These are phyloP conservation scores for Trogon surrucura DNA, from an alignment of 2,113 vertebrate genomes.

Conservation along the genomic window DNA sequence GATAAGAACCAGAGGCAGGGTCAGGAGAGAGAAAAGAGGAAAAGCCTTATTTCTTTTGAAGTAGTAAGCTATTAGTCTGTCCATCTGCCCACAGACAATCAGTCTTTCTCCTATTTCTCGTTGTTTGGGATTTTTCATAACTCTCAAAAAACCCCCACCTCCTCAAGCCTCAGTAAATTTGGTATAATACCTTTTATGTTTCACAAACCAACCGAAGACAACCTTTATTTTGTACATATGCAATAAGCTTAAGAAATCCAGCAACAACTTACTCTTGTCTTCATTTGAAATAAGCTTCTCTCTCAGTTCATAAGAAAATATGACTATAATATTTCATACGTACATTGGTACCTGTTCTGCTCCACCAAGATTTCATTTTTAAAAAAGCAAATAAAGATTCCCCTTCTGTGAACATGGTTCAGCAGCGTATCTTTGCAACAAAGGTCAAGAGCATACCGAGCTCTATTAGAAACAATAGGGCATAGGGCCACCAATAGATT, in stretches of 20 bases:
- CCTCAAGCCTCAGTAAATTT: not conserved
- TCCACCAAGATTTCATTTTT: not conserved
- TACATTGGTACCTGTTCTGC: not conserved
- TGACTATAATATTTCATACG: not conserved
- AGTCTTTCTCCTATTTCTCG: not conserved
- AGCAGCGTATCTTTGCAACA: not conserved
- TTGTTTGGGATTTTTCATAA: not conserved
- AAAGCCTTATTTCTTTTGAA: slow-evolving; percentile 10
- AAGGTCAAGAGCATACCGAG: not conserved
- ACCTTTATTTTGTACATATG: not conserved
- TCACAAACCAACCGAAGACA: not conserved
- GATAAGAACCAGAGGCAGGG: not conserved
- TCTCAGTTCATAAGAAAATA: not conserved
- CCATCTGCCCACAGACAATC: not conserved
- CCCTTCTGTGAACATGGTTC: not conserved
- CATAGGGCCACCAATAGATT: not conserved
- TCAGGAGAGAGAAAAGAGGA: not conserved
- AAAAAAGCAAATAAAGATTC: not conserved
- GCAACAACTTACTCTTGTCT: not conserved
- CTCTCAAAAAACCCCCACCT: not conserved
- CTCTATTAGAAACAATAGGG: not conserved
- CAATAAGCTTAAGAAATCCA: not conserved
- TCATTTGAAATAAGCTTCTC: not conserved
- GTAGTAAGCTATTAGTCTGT: not conserved
- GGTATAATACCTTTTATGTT: not conserved